Conservation (phyloP, 2,888 invertebrate genomes). For the Trileptium ribeirensis region DNA sequence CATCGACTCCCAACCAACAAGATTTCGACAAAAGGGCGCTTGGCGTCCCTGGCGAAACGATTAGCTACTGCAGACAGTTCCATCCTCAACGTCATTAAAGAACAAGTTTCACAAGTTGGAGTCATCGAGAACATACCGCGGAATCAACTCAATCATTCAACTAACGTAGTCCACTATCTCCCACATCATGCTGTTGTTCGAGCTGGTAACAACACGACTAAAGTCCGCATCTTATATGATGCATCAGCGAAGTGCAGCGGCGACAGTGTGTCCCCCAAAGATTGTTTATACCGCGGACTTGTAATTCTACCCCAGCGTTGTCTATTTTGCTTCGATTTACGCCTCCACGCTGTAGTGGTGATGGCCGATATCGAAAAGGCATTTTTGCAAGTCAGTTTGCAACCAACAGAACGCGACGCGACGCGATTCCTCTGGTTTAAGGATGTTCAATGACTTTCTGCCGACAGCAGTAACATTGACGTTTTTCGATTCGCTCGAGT, state of each 20-base stretch:
- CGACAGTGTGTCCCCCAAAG: not conserved
- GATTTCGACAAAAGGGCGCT: too few relatives aligned
- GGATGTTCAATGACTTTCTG: not conserved
- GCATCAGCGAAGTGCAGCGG: not conserved
- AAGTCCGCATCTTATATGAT: not conserved
- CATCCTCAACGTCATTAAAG: not conserved
- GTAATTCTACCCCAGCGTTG: not conserved
- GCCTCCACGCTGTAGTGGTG: not conserved
- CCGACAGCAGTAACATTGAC: slow-evolving; percentile 28
- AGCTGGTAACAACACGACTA: not conserved
- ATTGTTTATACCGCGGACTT: not conserved
- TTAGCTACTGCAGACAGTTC: too few relatives aligned
- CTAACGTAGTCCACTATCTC: not conserved
- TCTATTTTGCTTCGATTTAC: not conserved
- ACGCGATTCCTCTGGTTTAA: not conserved
- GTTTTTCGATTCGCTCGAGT: slow-evolving; percentile 32
- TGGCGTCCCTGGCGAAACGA: too few relatives aligned
- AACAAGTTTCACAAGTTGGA: not conserved
- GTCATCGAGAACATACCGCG: not conserved
- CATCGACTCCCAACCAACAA: too few relatives aligned
- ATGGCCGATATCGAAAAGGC: slow-evolving; percentile 38
- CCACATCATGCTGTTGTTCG: not conserved
- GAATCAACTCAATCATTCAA: not conserved
- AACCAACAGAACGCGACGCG: slow-evolving; percentile 28
- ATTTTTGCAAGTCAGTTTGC: slow-evolving; percentile 34